Evolutionary conservation across 35 echinoderm and acorn worm species (phyloP), one percentile per base, ranked within the genome.

Genomic region (Diadema setosum): DNA sequence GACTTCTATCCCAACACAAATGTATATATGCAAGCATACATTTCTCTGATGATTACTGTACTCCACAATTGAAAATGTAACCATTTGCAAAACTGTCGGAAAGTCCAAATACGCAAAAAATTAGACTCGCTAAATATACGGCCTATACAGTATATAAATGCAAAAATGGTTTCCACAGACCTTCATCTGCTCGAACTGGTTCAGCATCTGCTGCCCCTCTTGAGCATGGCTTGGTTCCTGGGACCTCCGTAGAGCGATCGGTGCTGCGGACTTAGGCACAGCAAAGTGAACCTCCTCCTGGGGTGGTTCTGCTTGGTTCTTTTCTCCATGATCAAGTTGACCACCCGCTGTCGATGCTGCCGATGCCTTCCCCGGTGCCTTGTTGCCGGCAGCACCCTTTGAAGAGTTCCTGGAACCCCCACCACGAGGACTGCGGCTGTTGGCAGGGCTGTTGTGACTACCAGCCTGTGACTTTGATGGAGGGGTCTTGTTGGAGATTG

Each of bases 371-470:
- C 18, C 11, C 5, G 18, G n/a, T 35, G 24, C 25, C 50, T 86
- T 39, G 36, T 58, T 3, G 33, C 70, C 40, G 8, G 59, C 14
- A 25, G 58, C 21, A 64, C 36, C 43, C 37, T 42, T 65, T 1
- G 73, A 9, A 5, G 8, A 35, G 30, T 61, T 61, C 32, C 59
- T 58, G 3, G 58, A 65, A n/a, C 18, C 35, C 2, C 27, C n/a
- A 3, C 58, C 88, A 45, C 88, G 81, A 20, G 55, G 20, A 36
- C 73, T 78, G 9, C 73, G 73, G n/a, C 73, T 78, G 73, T 78
- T 78, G 11, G 57, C 46, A 3, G 88, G 88, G 41, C 88, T 90
- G 44, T 83, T 90, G 26, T 46, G 81, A 25, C 69, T 67, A 45
- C 43, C 20, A n/a, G 46, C 39, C 5, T 35, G 64, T 20, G 85